A percentile compares a stretch with the other conserved stretches of the same genome.
These are phyloP conservation scores for Pyralis farinalis DNA, from an alignment of 2,888 invertebrate genomes.

Conservation along the genomic window DNA sequence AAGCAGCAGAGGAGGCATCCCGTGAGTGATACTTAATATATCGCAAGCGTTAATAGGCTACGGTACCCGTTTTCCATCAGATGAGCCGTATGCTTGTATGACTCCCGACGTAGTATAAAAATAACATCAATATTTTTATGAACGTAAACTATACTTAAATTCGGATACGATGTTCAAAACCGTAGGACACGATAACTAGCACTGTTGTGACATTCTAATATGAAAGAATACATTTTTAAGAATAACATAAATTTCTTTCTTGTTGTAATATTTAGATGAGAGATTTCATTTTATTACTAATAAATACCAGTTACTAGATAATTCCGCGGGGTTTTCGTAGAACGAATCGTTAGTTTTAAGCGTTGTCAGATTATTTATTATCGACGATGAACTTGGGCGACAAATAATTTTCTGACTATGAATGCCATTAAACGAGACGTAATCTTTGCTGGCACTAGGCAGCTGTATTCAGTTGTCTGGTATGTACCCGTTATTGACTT, in stretches of 20 bases:
- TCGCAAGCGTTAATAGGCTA: too few relatives aligned
- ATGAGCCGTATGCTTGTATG: too few relatives aligned
- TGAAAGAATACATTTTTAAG: too few relatives aligned
- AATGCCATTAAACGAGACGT: slow-evolving; percentile 1
- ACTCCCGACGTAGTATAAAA: too few relatives aligned
- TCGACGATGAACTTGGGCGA: neutral
- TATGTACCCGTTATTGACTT: slow-evolving; percentile 9
- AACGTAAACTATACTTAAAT: too few relatives aligned
- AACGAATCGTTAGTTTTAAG: neutral
- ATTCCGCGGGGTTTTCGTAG: neutral
- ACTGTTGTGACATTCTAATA: neutral
- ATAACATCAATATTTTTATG: too few relatives aligned
- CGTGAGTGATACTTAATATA: too few relatives aligned
- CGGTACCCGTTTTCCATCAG: too few relatives aligned
- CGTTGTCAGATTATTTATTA: neutral
- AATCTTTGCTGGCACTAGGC: neutral
- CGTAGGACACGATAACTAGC: neutral
- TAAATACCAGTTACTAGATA: neutral
- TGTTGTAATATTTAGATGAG: too few relatives aligned
- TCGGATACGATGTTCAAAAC: neutral
- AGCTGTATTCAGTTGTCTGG: slow-evolving; percentile 8
- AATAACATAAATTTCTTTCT: too few relatives aligned
- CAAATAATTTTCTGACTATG: neutral
- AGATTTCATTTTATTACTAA: too few relatives aligned
- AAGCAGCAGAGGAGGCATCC: too few relatives aligned